Conservation (phyloP, 2,113 vertebrate species). For the Puma concolor region DNA sequence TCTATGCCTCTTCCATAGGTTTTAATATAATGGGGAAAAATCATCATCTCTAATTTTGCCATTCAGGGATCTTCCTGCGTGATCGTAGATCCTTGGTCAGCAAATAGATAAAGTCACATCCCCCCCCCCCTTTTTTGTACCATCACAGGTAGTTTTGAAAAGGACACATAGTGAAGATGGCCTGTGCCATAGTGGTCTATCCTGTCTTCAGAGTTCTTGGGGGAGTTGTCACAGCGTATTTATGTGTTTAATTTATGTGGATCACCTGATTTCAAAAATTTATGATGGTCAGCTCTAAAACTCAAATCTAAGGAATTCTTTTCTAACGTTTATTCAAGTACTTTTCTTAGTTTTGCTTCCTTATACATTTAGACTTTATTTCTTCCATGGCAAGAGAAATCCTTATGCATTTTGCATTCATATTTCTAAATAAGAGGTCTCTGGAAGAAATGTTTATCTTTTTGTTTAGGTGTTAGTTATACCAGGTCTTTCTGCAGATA, state of each 20-base stretch:
- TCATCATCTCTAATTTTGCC: neutral
- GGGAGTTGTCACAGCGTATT: neutral
- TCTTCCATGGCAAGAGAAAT: constrained; percentile 10
- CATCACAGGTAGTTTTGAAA: neutral
- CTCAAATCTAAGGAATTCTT: neutral
- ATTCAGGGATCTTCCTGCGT: neutral
- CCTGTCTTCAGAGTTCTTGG: neutral
- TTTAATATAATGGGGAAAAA: neutral
- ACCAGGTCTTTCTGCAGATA: neutral
- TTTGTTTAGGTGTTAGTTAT: neutral
- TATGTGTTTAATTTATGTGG: neutral
- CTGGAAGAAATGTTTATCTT: neutral
- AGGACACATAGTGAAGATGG: neutral
- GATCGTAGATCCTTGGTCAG: neutral
- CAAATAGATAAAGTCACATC: neutral
- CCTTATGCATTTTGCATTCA: neutral
- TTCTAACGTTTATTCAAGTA: neutral
- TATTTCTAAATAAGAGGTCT: neutral
- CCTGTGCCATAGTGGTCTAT: neutral
- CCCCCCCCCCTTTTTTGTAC: neutral
- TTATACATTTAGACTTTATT: neutral
- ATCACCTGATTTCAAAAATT: neutral
- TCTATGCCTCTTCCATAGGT: neutral
- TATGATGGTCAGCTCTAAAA: neutral
- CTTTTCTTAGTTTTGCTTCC: neutral